Base-by-base conservation (phyloP, 2,113 vertebrate genomes). In the Condylura cristata region DNA sequence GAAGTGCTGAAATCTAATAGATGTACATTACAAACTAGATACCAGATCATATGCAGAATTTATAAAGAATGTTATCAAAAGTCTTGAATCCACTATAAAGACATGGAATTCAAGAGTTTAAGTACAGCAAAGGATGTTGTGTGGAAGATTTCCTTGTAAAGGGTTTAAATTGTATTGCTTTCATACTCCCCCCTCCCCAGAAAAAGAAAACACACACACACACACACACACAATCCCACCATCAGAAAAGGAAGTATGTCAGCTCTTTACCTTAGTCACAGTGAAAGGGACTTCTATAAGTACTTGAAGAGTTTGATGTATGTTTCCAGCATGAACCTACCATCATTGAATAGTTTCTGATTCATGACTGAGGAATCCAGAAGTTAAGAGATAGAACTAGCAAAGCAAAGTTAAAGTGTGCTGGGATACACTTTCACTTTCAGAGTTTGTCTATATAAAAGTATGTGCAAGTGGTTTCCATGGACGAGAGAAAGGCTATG, bases 361-460 rank as follows among this genome's bases (percentile, higher is more conserved):
- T 53, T 82, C 16, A 4, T 76, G 17, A 39, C 28, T 30, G 51
- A 22, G 6, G 86, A 93, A 91, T 68, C 20, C 26, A 58, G 16
- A 60, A 70, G 22, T 68, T 68, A 76, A 84, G 37, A 65, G 56
- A 60, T 39, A 17, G 51, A 16, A 39, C 92, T 90, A 30, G 51
- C 41, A 71, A 20, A 78, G 58, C n/a, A 71, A 85, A 89, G 0
- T 48, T 37, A 74, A 32, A 44, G 16, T 71, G 3, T 32, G 1
- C 26, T 86, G n/a, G 46, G 48, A 86, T 22, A 86, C 48, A 20
- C n/a, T 76, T 94, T 65, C 58, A 71, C 22, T 83, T 91, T 66
- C 41, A 76, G 48, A 41, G 28, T 80, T 30, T 51, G 4, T 83
- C 32, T 76, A 8, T 32, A 51, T 68, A 87, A 89, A 92, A 66